phyloP scores from a whole-genome alignment of 92 coral and sea anemone species.

The Bergia sp. region DNA sequence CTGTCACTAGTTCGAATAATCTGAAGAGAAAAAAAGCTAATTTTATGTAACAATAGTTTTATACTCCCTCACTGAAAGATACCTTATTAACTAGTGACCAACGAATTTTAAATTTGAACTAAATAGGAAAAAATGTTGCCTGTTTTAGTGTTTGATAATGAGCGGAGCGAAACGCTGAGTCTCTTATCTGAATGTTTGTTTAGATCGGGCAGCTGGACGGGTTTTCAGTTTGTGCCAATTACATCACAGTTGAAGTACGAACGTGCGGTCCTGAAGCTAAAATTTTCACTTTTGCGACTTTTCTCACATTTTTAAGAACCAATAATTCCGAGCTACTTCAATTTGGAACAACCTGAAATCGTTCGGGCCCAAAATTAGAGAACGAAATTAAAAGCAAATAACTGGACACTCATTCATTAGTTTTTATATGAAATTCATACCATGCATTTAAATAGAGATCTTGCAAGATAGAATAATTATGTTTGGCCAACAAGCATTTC shows the following conservation, averaged over 20 bases:
- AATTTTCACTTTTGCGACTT: background rate
- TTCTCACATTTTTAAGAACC: background rate
- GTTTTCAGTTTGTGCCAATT: slow-evolving; percentile 41
- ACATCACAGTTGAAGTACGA: background rate
- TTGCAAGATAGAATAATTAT: slow-evolving; percentile 2
- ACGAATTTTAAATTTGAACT: background rate
- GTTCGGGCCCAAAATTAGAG: background rate
- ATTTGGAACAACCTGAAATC: background rate
- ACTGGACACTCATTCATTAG: slow-evolving; percentile 4
- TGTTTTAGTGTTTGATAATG: slow-evolving; percentile 5
- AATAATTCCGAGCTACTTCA: background rate
- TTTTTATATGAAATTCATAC: background rate
- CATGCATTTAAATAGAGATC: slow-evolving; percentile 1
- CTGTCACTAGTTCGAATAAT: background rate
- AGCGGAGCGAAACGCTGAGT: slow-evolving; percentile 9
- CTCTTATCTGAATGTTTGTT: slow-evolving; percentile 35
- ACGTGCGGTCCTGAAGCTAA: background rate
- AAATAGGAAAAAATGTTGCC: background rate
- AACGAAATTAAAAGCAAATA: background rate
- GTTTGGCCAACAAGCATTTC: background rate
- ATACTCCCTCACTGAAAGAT: background rate
- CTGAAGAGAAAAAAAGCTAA: background rate
- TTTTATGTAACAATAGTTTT: background rate
- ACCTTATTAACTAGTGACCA: background rate
- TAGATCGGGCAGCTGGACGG: slow-evolving; percentile 26